phyloP scores from a whole-genome alignment of 2,113 vertebrate genomes.

The Aix galericulata region DNA sequence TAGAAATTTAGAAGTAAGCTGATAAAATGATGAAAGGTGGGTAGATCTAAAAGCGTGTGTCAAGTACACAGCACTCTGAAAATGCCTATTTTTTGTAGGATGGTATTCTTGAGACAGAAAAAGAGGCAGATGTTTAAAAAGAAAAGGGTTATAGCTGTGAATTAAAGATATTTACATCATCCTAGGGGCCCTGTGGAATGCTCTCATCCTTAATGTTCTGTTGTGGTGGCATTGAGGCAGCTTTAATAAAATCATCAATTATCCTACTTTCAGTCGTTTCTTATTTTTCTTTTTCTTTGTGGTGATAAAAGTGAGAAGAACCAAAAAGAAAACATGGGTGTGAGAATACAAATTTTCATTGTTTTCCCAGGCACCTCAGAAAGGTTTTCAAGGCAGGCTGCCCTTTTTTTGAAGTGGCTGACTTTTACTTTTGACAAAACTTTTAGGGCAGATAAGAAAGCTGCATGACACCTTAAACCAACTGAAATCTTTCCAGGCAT shows the following conservation, averaged over 20 bases:
- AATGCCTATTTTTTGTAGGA: background rate
- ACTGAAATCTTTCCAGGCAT: background rate
- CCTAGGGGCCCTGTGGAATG: background rate
- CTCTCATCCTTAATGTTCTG: background rate
- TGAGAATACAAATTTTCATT: slow-evolving; percentile 11
- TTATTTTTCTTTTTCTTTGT: background rate
- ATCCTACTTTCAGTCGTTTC: background rate
- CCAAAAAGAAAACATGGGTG: background rate
- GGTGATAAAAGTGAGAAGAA: background rate
- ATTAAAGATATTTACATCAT: background rate
- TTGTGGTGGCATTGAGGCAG: background rate
- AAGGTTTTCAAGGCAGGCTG: background rate
- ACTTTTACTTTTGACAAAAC: background rate
- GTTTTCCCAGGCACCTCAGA: background rate
- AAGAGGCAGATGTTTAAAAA: background rate
- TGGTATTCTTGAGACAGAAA: background rate
- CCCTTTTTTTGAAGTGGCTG: slow-evolving; percentile 15
- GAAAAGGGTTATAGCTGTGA: background rate
- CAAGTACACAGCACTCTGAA: background rate
- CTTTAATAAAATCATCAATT: background rate
- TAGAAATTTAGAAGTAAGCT: background rate
- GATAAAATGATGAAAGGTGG: background rate
- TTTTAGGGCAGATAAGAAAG: background rate
- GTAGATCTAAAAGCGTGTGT: background rate
- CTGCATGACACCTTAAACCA: background rate